Conservation (phyloP, 2,113 vertebrate species). For the Thinocorus orbignyianus region DNA sequence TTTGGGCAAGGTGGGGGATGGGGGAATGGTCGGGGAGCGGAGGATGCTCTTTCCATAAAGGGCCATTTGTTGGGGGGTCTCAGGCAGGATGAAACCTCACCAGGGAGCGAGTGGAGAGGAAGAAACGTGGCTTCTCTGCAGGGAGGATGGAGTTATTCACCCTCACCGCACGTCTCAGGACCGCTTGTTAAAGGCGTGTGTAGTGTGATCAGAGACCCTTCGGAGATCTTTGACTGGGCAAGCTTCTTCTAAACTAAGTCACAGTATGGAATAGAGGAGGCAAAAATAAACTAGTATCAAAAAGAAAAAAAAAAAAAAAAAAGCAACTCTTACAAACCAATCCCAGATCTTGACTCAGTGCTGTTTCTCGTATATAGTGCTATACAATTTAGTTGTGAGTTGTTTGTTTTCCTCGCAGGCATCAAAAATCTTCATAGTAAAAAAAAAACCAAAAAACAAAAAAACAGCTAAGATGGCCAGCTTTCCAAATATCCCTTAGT, state of each 20-base stretch:
- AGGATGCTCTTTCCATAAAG: not conserved
- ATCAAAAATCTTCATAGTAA: conserved; percentile 44
- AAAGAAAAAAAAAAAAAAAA: conserved; percentile 22
- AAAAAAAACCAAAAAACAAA: not conserved
- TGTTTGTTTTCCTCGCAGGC: conserved; percentile 21
- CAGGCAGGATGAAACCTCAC: not conserved
- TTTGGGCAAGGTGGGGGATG: fast-evolving
- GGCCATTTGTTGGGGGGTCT: not conserved
- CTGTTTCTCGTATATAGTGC: conserved; percentile 79
- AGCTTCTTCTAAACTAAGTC: conserved; percentile 73
- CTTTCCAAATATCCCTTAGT: conserved; percentile 62
- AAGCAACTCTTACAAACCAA: conserved; percentile 19
- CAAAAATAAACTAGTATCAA: conserved; percentile 72
- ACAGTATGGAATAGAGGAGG: conserved; percentile 79
- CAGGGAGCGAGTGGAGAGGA: not conserved
- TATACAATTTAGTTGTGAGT: conserved; percentile 74
- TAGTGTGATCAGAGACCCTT: conserved; percentile 19
- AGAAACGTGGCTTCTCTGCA: not conserved
- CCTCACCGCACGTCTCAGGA: not conserved
- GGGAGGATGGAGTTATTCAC: not conserved
- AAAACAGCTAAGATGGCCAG: conserved; percentile 46
- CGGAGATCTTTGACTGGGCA: conserved; percentile 31
- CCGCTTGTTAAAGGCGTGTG: not conserved
- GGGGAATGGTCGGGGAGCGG: not conserved
- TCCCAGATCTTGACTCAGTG: conserved; percentile 67